Percentiles rank a stretch among this genome's conserved stretches.
These are phyloP conservation scores for Drosophila leonis DNA, from an alignment of 2,888 invertebrate genomes.

Conservation along the genomic window DNA sequence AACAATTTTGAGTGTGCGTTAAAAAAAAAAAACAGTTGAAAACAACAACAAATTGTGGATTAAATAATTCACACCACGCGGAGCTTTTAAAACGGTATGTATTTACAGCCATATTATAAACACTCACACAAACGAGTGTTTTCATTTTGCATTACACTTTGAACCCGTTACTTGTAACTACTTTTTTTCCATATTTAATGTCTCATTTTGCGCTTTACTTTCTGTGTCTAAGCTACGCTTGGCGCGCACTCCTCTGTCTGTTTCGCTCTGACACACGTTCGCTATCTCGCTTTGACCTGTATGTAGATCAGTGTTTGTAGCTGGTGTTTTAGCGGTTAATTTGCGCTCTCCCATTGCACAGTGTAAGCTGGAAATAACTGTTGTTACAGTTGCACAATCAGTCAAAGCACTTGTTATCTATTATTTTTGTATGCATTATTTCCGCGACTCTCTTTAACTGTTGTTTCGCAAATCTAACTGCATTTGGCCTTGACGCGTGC, in stretches of 20 bases:
- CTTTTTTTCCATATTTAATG: constrained; percentile 16
- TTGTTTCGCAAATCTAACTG: constrained; percentile 34
- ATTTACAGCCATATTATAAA: constrained; percentile 35
- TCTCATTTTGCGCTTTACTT: constrained; percentile 27
- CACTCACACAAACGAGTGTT: constrained; percentile 18
- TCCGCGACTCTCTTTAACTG: constrained; percentile 57
- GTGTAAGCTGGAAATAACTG: constrained; percentile 50
- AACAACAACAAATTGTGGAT: constrained; percentile 23
- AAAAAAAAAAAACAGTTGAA: constrained; percentile 28
- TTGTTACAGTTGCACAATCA: constrained; percentile 59
- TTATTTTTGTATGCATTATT: constrained; percentile 31
- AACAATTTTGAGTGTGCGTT: constrained; percentile 37
- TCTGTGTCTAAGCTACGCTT: constrained; percentile 50
- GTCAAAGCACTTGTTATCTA: constrained; percentile 44
- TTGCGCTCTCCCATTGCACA: constrained; percentile 31
- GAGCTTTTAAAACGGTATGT: constrained; percentile 69
- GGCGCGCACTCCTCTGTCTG: constrained; percentile 24
- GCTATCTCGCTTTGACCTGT: constrained; percentile 37
- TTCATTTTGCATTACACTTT: constrained; percentile 56
- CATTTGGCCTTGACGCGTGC: constrained; percentile 63
- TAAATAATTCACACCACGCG: constrained; percentile 45
- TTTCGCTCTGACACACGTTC: background rate
- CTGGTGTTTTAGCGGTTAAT: constrained; percentile 57
- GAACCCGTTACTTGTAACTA: constrained; percentile 40
- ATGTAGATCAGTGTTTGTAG: constrained; percentile 39